A percentile compares a stretch with the other conserved stretches of the same genome.
Conservation (phyloP, 2,797 vertebrate genomes). For the Sebastolobus alascanus region DNA sequence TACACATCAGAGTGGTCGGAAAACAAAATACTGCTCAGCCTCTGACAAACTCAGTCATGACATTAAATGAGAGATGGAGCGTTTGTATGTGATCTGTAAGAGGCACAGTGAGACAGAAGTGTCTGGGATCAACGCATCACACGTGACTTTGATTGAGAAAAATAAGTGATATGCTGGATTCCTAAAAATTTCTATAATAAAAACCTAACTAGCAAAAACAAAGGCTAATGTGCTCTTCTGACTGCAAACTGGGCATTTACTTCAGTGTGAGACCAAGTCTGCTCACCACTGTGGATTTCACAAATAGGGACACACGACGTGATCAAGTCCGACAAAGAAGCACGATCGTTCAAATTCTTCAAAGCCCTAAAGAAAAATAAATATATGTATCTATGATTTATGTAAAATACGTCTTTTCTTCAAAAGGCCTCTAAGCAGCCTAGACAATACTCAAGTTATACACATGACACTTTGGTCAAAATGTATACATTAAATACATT, state of each 20-base stretch:
- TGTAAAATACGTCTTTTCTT: slow-evolving; percentile 79
- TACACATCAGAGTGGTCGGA: slow-evolving; percentile 36
- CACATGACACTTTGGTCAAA: slow-evolving; percentile 64
- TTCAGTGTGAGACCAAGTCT: slow-evolving; percentile 37
- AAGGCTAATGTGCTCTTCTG: slow-evolving; percentile 58
- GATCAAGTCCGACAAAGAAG: slow-evolving; percentile 59
- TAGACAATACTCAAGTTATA: slow-evolving; percentile 57
- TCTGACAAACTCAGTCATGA: slow-evolving; percentile 40
- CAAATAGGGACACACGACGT: slow-evolving; percentile 53
- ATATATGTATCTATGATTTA: slow-evolving; percentile 79
- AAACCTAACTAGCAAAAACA: slow-evolving; percentile 74
- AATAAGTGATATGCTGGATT: slow-evolving; percentile 68
- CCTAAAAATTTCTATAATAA: slow-evolving; percentile 77
- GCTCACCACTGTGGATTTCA: slow-evolving; percentile 16
- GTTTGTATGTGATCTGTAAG: slow-evolving; percentile 32
- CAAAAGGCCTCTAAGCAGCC: slow-evolving; percentile 64
- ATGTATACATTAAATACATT: slow-evolving; percentile 73
- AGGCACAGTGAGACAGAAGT: slow-evolving; percentile 48
- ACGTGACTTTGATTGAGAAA: slow-evolving; percentile 60
- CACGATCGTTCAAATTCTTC: slow-evolving; percentile 57
- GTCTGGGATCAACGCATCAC: slow-evolving; percentile 60
- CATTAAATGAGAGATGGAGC: slow-evolving; percentile 43
- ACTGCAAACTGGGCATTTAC: slow-evolving; percentile 64
- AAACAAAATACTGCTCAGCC: slow-evolving; percentile 46
- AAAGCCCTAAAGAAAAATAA: slow-evolving; percentile 80